Percentiles rank a stretch among this genome's conserved stretches.
phyloP scores from a whole-genome alignment of 2,888 invertebrate genomes.

The Eupithecia inturbata region DNA sequence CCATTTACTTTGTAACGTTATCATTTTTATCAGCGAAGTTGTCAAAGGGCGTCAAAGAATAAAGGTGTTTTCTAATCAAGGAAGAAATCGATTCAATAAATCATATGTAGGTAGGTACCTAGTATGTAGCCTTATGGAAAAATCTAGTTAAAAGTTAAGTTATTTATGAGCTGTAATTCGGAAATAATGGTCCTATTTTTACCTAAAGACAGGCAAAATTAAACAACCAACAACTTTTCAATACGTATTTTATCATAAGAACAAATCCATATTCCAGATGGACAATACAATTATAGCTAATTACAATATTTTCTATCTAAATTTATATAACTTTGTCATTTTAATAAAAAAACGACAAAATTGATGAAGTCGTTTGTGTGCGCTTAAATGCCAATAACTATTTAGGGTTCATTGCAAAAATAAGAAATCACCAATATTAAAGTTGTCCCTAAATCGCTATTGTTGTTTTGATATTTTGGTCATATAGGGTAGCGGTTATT shows the following conservation, averaged over 20 bases:
- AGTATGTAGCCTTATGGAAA: background rate
- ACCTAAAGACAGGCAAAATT: slow-evolving; percentile 23
- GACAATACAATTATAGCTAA: slow-evolving; percentile 39
- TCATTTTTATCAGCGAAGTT: background rate
- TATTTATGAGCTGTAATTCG: background rate
- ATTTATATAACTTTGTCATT: slow-evolving; percentile 70
- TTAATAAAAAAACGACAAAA: slow-evolving; percentile 75
- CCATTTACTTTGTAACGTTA: background rate
- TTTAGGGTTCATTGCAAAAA: slow-evolving; percentile 1
- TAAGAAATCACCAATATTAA: background rate
- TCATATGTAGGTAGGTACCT: background rate
- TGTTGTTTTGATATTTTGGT: background rate
- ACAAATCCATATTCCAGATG: slow-evolving; percentile 50
- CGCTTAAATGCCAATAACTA: slow-evolving; percentile 17
- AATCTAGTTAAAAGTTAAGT: background rate
- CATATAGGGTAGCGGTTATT: background rate
- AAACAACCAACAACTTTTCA: slow-evolving; percentile 42
- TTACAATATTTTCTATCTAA: slow-evolving; percentile 30
- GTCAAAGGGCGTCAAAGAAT: background rate
- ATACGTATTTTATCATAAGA: slow-evolving; percentile 47
- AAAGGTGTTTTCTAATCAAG: background rate
- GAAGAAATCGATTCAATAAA: background rate
- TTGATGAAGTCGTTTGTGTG: slow-evolving; percentile 47
- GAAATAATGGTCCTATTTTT: background rate
- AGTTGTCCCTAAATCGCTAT: background rate